Evolutionary conservation across 2,113 vertebrate genomes (phyloP).

Genomic region (Apteryx owenii): DNA sequence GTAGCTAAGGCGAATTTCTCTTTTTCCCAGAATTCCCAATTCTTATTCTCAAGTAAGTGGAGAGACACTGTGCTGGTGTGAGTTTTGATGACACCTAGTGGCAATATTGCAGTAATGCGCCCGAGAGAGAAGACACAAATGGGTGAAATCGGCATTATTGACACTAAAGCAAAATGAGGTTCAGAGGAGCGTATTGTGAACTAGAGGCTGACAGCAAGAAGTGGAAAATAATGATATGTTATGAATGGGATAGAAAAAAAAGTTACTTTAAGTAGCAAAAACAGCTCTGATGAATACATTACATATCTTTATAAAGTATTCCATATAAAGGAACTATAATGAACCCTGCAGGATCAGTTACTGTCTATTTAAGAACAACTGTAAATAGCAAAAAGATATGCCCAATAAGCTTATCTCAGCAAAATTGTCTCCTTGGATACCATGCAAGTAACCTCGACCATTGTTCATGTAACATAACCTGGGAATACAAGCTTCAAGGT

Average conservation of each 20-base stretch:
- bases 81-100: constrained; percentile 49
- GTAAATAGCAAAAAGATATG: background rate
- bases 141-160: rapidly evolving
- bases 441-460: background rate
- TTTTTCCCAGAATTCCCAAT: background rate
- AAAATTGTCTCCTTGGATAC: background rate
- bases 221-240: background rate
- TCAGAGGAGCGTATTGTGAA: background rate
- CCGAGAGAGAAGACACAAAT: rapidly evolving
- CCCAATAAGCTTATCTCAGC: constrained; percentile 5
- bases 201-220: background rate
- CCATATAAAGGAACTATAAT: background rate
- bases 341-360: background rate
- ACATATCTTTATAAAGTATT: background rate
- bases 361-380: background rate
- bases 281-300: background rate
- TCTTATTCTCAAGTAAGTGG: rapidly evolving
- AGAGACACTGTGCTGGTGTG: rapidly evolving
- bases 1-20: background rate
- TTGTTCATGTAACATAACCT: background rate
- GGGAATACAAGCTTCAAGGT: background rate
- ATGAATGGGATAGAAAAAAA: background rate
- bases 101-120: background rate
- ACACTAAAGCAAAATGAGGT: background rate
- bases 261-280: background rate